Conservation (phyloP, 2,113 vertebrate species). For the Perca schrenkii region DNA sequence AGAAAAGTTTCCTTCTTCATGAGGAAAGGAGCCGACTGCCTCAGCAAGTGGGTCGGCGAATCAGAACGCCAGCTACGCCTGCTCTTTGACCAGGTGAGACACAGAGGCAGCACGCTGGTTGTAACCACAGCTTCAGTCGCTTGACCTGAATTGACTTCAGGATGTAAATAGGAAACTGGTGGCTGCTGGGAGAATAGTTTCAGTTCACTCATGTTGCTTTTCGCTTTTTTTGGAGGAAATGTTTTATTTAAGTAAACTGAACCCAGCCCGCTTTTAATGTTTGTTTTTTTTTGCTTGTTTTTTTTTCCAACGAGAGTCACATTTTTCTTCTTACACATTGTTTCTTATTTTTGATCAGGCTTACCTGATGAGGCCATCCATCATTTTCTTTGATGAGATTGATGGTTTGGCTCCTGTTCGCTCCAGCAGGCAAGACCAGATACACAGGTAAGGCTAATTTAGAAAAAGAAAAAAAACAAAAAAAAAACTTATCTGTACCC, state of each 20-base stretch:
- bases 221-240: not conserved
- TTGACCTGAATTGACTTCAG: not conserved
- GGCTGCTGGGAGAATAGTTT: not conserved
- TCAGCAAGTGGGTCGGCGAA: constrained; percentile 99
- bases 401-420: constrained; percentile 99
- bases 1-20: constrained; percentile 99
- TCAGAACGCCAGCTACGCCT: constrained; percentile 98
- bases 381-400: constrained; percentile 99
- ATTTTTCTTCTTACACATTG: not conserved
- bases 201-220: not conserved
- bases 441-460: constrained; percentile 90
- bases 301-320: no score
- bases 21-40: constrained; percentile 99
- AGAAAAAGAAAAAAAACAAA: no score
- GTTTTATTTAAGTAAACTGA: not conserved
- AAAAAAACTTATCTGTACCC: not conserved
- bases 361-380: constrained; percentile 99
- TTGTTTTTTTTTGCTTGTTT: not conserved
- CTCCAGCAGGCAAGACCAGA: constrained; percentile 99
- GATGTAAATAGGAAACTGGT: not conserved
- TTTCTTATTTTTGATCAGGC: constrained; percentile 83
- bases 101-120: not conserved
- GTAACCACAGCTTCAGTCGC: not conserved
- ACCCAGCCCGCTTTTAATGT: not conserved
- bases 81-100: constrained; percentile 97